Evolutionary conservation across 2,888 invertebrate genomes (phyloP).

Genomic region (Tenthredo amoena): DNA sequence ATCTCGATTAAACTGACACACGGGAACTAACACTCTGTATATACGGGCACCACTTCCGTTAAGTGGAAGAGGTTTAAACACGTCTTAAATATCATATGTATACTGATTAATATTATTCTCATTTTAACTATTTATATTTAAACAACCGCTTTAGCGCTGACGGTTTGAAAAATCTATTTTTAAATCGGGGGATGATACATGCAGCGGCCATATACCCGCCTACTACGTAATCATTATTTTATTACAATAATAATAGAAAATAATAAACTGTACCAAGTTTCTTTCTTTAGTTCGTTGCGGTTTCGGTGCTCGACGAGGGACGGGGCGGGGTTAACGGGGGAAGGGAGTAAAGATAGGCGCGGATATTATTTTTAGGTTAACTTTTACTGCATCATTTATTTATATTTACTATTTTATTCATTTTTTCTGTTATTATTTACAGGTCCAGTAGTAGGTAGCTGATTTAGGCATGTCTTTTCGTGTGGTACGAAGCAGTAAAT

Average conservation of each 20-base stretch:
- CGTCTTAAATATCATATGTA: conserved; percentile 58
- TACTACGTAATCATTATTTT: conserved; percentile 73
- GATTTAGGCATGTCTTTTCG: conserved; percentile 91
- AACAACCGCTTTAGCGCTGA: conserved; percentile 56
- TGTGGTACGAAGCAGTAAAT: conserved; percentile 98
- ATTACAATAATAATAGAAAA: conserved; percentile 64
- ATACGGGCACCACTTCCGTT: not conserved
- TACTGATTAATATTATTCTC: not conserved
- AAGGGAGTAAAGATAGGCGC: not conserved
- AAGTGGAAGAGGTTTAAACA: conserved; percentile 52
- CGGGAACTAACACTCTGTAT: not conserved
- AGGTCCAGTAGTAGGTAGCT: conserved; percentile 54
- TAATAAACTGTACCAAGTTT: not conserved
- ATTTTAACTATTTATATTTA: conserved; percentile 58
- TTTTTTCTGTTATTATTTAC: conserved; percentile 51
- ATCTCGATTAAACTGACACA: conserved; percentile 17
- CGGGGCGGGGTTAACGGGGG: not conserved
- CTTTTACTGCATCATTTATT: conserved; percentile 39
- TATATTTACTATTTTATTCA: not conserved
- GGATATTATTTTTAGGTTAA: conserved; percentile 51
- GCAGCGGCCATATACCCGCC: conserved; percentile 73
- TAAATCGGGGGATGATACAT: conserved; percentile 75
- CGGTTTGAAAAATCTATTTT: conserved; percentile 74
- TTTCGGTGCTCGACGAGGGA: not conserved
- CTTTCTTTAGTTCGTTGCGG: not conserved